Evolutionary conservation across 2,113 vertebrate species (phyloP), one percentile per base, ranked within the genome.

Genomic region (Trinectes maculatus): DNA sequence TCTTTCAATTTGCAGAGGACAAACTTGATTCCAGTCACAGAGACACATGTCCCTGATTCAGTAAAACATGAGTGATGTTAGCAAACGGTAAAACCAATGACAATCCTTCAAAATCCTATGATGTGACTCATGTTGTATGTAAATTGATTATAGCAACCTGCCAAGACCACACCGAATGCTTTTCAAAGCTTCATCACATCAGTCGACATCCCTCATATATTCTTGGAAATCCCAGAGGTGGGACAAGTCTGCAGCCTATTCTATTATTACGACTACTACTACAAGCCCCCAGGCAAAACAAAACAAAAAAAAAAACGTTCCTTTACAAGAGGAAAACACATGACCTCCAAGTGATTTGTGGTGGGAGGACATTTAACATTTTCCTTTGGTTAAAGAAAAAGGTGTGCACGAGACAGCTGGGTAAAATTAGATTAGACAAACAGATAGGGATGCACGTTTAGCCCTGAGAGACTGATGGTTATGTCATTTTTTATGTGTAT

Each of bases 181-280:
- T 79, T 84, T 85, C 84, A 88, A 89, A 89, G 83, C 74, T 49
- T 48, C 7, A 34, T 74, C 72, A 74, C 77, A 89, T 90, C 80
- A 86, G 84, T 58, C 58, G 67, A 65, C 68, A 62, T 86, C 55
- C 53, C 47, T 80, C 65, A 69, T 59, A 78, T 83, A 61, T 15
- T 63, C 36, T 70, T 85, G 87, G 91, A 87, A 89, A 91, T 89
- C 88, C 89, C 87, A 79, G 79, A 82, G 56, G 64, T 84, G 72
- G 74, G 53, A 83, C n/a, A 36, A 76, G 69, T 66, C 61, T 49
- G 72, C 49, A 51, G 40, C 59, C n/a, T n/a, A 37, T 84, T 85
- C 72, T 80, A 78, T 82, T 84, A 85, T 82, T 77, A 85, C 63
- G 29, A 83, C 63, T 47, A 82, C 71, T 75, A 73, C 71, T 75